These are phyloP conservation scores for Bombus pyrosoma DNA, from an alignment of 1,140 invertebrate species.

Conservation along the genomic window DNA sequence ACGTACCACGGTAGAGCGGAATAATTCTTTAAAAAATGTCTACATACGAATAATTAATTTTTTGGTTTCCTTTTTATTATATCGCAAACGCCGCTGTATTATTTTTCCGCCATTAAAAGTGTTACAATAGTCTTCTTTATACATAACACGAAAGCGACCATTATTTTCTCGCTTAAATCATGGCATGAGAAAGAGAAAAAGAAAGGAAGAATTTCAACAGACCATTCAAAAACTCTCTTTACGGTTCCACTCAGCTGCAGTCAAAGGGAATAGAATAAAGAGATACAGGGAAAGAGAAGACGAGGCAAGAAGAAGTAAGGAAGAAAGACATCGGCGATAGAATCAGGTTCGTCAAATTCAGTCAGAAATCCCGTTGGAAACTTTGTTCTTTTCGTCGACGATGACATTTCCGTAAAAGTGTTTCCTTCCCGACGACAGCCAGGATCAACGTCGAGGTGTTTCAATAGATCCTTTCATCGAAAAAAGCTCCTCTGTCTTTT, in stretches of 20 bases:
- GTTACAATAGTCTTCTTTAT: background rate
- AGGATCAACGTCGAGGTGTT: background rate
- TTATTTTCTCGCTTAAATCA: background rate
- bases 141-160: too few relatives aligned
- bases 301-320: background rate
- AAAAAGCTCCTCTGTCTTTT: constrained; percentile 32
- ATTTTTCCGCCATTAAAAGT: too few relatives aligned
- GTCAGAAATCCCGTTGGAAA: background rate
- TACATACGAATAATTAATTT: too few relatives aligned
- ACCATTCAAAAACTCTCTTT: background rate
- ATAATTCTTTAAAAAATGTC: too few relatives aligned
- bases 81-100: too few relatives aligned
- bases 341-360: constrained; percentile 20
- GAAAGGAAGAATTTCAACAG: background rate
- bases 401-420: constrained; percentile 17
- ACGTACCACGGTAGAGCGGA: too few relatives aligned
- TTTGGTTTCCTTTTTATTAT: too few relatives aligned
- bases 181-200: background rate
- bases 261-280: background rate
- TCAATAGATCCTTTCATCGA: constrained; percentile 28
- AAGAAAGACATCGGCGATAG: background rate
- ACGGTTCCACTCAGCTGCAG: background rate
- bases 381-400: constrained; percentile 6
- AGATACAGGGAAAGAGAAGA: background rate
- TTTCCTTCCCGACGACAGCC: background rate